phyloP scores from a whole-genome alignment of 2,888 invertebrate species.

The Temnothorax rugatulus region DNA sequence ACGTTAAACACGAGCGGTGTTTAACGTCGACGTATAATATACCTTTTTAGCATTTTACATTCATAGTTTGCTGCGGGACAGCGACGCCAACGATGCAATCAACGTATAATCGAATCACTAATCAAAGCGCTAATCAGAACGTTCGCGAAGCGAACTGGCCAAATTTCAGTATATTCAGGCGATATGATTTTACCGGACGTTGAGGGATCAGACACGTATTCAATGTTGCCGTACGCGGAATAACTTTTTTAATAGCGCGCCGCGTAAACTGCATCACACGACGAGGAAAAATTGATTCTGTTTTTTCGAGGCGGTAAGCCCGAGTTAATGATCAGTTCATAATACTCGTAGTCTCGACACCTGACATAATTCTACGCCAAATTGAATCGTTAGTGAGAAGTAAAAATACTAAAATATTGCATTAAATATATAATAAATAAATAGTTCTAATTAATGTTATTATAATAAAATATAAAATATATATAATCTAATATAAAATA shows the following conservation, averaged over 20 bases:
- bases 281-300: constrained; percentile 31
- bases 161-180: constrained; percentile 59
- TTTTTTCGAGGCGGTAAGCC: constrained; percentile 17
- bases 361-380: not conserved
- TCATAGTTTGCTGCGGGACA: constrained; percentile 9
- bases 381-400: not conserved
- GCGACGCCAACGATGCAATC: constrained; percentile 60
- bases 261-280: constrained; percentile 41
- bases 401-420: constrained; percentile 5
- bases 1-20: not conserved
- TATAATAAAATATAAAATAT: not conserved
- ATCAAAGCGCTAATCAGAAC: constrained; percentile 69
- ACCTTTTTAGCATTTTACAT: not conserved
- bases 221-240: constrained; percentile 13
- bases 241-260: constrained; percentile 46
- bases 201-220: constrained; percentile 36
- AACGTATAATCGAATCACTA: constrained; percentile 71
- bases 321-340: constrained; percentile 25
- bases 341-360: not conserved
- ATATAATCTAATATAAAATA: not conserved
- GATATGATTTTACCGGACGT: constrained; percentile 49
- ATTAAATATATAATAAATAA: not conserved
- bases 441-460: not conserved
- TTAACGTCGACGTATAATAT: not conserved
- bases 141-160: not conserved